These are phyloP conservation scores for Perca fluviatilis DNA, from an alignment of 2,113 vertebrate species.

Conservation along the genomic window DNA sequence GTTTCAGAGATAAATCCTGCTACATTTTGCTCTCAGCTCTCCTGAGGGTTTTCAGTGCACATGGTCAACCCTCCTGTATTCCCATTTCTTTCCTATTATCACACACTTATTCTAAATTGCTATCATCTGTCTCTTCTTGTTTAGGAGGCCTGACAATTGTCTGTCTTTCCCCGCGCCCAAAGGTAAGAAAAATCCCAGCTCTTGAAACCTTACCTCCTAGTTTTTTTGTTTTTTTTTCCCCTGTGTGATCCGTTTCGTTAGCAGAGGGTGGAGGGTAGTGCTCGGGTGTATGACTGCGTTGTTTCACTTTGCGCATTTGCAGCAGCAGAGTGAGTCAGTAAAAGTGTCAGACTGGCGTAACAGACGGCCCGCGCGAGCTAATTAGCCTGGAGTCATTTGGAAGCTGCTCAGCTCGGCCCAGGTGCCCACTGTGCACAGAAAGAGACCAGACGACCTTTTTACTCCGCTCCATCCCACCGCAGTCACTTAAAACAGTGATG, in stretches of 20 bases:
- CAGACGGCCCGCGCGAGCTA: slow-evolving; percentile 63
- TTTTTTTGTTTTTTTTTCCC: background rate
- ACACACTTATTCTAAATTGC: slow-evolving; percentile 49
- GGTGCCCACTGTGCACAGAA: slow-evolving; percentile 72
- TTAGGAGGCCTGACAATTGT: slow-evolving; percentile 44
- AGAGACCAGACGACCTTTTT: slow-evolving; percentile 73
- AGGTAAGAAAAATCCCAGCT: slow-evolving; percentile 56
- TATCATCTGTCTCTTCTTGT: slow-evolving; percentile 53
- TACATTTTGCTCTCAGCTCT: background rate
- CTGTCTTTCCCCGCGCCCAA: slow-evolving; percentile 10
- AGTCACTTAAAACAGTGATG: slow-evolving; percentile 82
- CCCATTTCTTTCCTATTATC: slow-evolving; percentile 1
- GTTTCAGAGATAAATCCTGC: background rate
- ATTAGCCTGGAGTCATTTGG: slow-evolving; percentile 72
- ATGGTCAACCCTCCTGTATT: background rate
- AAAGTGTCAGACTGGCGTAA: slow-evolving; percentile 65
- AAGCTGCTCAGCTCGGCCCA: slow-evolving; percentile 62
- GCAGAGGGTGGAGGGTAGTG: background rate
- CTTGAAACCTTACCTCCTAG: background rate
- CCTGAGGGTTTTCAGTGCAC: background rate
- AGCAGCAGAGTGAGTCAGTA: slow-evolving; percentile 53
- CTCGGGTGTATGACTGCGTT: slow-evolving; percentile 12
- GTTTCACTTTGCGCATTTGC: slow-evolving; percentile 41
- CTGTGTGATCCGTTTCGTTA: background rate
- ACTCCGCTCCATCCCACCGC: slow-evolving; percentile 73